Evolutionary conservation across 2,113 vertebrate genomes (phyloP), one percentile per base, ranked within the genome.

Genomic region (Cariama cristata): DNA sequence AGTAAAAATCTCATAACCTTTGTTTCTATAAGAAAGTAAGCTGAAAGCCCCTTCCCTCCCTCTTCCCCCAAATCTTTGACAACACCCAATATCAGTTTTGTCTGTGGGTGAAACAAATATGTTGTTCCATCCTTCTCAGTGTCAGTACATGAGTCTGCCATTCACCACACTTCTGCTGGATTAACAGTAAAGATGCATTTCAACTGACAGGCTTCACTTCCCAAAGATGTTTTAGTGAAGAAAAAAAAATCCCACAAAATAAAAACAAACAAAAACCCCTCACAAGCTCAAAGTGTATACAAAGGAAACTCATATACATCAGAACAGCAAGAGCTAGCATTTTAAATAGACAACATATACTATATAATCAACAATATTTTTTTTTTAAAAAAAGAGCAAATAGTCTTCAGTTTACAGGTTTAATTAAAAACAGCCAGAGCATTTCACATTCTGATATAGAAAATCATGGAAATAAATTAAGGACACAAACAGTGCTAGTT

Each of bases 361-460:
- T 90, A 38, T 19, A 19, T 32, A 75, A 55, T 45, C 52, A 86
- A 59, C 69, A 82, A 38, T 28, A 17, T 26, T 88, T 62, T 45
- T 67, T 33, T 14, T 11, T 11, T 38, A 38, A 6, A 33, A 62
- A 79, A 27, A 14, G 23, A 86, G n/a, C 23, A 74, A 84, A 40
- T 14, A 47, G 28, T n/a, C 40, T 80, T 73, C 59, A 60, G 59
- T 77, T 87, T 87, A 12, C 63, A 87, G 59, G 84, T 87, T 95
- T 93, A 94, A 97, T 91, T 95, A 94, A 89, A 89, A 77, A 23
- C 72, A 91, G 68, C 21, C 55, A 87, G 24, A 76, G 59, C 76
- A 94, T 81, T 91, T 74, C 77, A 66, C n/a, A 80, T 68, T 91
- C 60, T 73, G 58, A 88, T 90, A 40, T 6, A 77, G 47, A 71